These are phyloP conservation scores for Erpornis zantholeuca DNA, from an alignment of 2,113 vertebrate species.

Conservation along the genomic window DNA sequence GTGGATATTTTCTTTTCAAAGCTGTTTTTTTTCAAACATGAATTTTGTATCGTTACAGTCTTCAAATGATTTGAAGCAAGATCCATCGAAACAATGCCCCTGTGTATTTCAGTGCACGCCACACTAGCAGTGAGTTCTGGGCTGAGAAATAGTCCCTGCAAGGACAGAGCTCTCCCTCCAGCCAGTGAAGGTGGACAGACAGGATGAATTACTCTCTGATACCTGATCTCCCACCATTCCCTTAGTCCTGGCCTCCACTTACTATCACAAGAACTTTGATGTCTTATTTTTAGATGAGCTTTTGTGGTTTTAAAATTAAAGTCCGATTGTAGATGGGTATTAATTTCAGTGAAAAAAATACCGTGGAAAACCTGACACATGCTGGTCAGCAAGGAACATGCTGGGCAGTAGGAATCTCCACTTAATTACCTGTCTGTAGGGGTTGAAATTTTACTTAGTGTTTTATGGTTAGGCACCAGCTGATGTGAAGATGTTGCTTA, in stretches of 20 bases:
- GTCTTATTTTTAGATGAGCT: constrained; percentile 11
- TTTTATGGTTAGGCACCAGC: background rate
- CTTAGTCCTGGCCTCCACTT: background rate
- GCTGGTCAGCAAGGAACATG: background rate
- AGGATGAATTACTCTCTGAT: background rate
- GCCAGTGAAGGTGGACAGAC: background rate
- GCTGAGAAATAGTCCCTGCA: background rate
- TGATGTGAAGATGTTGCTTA: constrained; percentile 4
- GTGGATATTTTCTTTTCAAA: background rate
- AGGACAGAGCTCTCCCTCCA: background rate
- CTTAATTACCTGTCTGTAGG: background rate
- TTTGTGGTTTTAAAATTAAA: background rate
- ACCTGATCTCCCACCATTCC: background rate
- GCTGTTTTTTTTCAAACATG: background rate
- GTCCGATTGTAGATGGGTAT: background rate
- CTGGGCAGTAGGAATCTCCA: background rate
- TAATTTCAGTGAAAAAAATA: background rate
- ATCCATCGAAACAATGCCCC: background rate
- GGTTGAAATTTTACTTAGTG: background rate
- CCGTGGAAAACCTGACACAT: background rate
- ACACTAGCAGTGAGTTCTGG: background rate
- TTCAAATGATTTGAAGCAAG: background rate
- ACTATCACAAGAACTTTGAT: background rate
- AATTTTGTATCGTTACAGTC: background rate
- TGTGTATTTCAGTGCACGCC: background rate